Conservation (phyloP, 2,888 invertebrate species). For the Spisula solida region DNA sequence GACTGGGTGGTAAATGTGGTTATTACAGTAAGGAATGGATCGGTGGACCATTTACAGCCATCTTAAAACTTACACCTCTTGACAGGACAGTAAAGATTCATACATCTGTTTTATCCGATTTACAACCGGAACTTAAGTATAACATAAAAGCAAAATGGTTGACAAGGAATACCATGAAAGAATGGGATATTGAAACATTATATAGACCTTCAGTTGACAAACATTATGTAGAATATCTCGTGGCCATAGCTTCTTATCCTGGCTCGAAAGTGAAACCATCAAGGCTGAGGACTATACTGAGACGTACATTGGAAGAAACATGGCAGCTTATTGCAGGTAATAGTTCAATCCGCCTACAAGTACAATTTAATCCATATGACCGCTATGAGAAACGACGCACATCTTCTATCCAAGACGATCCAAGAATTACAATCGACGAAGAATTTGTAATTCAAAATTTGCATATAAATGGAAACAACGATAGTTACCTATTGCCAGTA, state of each 20-base stretch:
- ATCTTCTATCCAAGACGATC: too few species aligned
- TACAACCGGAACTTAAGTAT: not conserved
- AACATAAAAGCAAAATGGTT: not conserved
- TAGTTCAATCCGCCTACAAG: not conserved
- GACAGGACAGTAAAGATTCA: not conserved
- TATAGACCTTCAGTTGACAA: not conserved
- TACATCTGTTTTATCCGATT: not conserved
- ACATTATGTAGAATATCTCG: not conserved
- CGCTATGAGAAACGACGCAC: not conserved
- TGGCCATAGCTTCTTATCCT: not conserved
- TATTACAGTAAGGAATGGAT: conserved; percentile 19
- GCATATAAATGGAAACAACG: not conserved
- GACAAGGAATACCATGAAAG: conserved; percentile 9
- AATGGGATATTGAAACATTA: not conserved
- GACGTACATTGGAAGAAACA: not conserved
- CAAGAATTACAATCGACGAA: not conserved
- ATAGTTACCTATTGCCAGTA: not conserved
- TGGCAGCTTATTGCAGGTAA: not conserved
- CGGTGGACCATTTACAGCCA: conserved; percentile 25
- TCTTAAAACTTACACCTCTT: not conserved
- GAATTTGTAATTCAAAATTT: not conserved
- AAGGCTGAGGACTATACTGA: not conserved
- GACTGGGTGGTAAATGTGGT: not conserved
- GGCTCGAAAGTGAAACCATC: not conserved
- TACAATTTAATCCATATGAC: not conserved